Evolutionary conservation across 30 jellyfish, hydroid and myxozoan species (phyloP).

Genomic region (Clytia hemisphaerica): DNA sequence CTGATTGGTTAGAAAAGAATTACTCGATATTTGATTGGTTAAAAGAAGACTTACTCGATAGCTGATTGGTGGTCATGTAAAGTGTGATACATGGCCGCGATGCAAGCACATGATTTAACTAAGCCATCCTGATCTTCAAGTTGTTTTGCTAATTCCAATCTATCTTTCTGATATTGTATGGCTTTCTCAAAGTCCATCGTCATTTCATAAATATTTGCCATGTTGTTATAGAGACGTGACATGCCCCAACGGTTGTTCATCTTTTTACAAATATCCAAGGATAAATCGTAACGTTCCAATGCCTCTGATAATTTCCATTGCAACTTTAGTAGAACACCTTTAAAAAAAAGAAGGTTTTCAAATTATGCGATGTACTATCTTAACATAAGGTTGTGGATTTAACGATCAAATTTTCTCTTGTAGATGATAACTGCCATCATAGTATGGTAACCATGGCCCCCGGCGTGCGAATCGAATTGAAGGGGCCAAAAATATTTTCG

Average conservation of each 20-base stretch:
- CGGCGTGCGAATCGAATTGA: no score
- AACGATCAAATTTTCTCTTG: no score
- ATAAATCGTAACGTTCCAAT: slow-evolving; percentile 46
- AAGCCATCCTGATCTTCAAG: slow-evolving; percentile 62
- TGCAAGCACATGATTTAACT: slow-evolving; percentile 58
- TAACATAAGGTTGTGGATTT: no score
- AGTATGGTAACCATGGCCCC: no score
- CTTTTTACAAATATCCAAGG: slow-evolving; percentile 59
- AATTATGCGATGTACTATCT: no score
- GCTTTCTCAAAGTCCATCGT: slow-evolving; percentile 76
- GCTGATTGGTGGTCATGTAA: slow-evolving; percentile 12
- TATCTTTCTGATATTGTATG: slow-evolving; percentile 39
- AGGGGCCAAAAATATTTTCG: no score
- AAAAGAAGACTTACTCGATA: slow-evolving; percentile 26
- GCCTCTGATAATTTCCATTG: slow-evolving; percentile 58
- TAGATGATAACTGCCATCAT: no score
- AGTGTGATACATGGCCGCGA: slow-evolving; percentile 63
- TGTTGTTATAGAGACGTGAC: slow-evolving; percentile 68
- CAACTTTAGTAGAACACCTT: slow-evolving; percentile 42
- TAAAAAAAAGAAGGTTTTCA: not conserved
- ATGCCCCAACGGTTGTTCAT: slow-evolving; percentile 58
- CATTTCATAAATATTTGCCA: slow-evolving; percentile 70
- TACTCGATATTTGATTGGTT: not conserved
- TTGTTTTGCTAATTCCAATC: slow-evolving; percentile 64
- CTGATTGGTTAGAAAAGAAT: not conserved